These are phyloP conservation scores for Pyralis farinalis DNA, from an alignment of 2,888 invertebrate genomes.

Conservation along the genomic window DNA sequence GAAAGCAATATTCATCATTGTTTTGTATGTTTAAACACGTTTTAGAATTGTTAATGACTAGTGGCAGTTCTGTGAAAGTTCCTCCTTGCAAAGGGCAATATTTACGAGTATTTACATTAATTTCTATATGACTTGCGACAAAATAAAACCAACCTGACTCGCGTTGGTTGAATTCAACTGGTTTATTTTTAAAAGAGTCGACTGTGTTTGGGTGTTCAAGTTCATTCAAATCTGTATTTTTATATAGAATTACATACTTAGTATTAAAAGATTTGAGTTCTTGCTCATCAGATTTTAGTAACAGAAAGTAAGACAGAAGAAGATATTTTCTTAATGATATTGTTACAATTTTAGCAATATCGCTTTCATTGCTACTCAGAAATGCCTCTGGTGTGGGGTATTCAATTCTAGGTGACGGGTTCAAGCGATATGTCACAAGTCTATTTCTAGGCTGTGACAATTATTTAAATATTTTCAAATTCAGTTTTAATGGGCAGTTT, in stretches of 20 bases:
- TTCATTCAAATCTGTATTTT: constrained; percentile 7
- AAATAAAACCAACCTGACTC: too few relatives aligned
- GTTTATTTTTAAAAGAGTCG: constrained; percentile 5
- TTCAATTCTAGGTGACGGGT: constrained; percentile 1
- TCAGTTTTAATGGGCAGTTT: constrained; percentile 7
- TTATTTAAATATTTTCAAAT: constrained; percentile 12
- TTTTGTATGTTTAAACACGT: constrained; percentile 14
- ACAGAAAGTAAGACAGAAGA: constrained; percentile 10
- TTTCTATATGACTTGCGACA: too few relatives aligned
- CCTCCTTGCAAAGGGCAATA: constrained; percentile 11
- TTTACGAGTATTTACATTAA: too few relatives aligned
- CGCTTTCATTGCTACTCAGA: constrained; percentile 1
- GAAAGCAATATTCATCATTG: constrained; percentile 12
- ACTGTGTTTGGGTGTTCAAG: not conserved
- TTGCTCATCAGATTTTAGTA: constrained; percentile 5
- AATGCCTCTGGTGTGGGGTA: constrained; percentile 12
- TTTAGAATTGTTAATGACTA: constrained; percentile 8
- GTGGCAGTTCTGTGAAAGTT: constrained; percentile 8
- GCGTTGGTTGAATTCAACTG: too few relatives aligned
- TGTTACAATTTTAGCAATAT: constrained; percentile 10
- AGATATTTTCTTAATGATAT: constrained; percentile 8
- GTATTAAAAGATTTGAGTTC: constrained; percentile 16
- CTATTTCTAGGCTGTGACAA: constrained; percentile 17
- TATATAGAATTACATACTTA: constrained; percentile 8
- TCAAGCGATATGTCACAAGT: constrained; percentile 15